Conservation (phyloP, 2,113 vertebrate species). For the Gymnarchus niloticus region DNA sequence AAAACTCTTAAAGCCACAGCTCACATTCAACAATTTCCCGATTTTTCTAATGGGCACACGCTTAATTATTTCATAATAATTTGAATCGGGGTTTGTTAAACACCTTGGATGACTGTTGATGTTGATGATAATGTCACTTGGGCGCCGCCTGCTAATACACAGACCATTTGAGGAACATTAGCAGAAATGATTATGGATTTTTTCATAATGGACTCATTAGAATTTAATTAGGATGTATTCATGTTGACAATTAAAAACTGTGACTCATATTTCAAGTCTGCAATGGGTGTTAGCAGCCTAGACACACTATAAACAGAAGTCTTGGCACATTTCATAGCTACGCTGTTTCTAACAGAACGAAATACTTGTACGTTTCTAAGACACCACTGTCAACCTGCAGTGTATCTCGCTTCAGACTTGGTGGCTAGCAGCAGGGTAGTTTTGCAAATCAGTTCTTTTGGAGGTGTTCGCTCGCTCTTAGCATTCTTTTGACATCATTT, state of each 20-base stretch:
- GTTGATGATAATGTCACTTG: not conserved
- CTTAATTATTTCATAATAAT: not conserved
- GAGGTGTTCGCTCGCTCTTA: not conserved
- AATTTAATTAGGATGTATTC: not conserved
- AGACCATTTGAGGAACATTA: not conserved
- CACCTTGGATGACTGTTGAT: not conserved
- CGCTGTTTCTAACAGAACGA: slow-evolving; percentile 43
- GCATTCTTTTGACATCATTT: not conserved
- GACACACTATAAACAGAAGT: slow-evolving; percentile 33
- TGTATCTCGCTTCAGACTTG: slow-evolving; percentile 40
- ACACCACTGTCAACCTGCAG: slow-evolving; percentile 56
- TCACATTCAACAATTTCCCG: not conserved
- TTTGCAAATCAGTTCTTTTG: slow-evolving; percentile 3
- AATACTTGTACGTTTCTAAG: slow-evolving; percentile 52
- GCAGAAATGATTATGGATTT: not conserved
- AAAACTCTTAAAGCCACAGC: not conserved
- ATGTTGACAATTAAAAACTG: not conserved
- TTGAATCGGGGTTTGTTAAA: not conserved
- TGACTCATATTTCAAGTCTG: not conserved
- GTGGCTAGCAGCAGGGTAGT: slow-evolving; percentile 48
- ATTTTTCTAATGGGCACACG: not conserved
- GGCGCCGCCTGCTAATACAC: not conserved
- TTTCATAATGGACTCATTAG: not conserved
- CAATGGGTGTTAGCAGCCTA: slow-evolving; percentile 17
- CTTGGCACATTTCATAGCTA: slow-evolving; percentile 31